Conservation (phyloP, 2,888 invertebrate genomes). For the Ochropleura leucogaster region DNA sequence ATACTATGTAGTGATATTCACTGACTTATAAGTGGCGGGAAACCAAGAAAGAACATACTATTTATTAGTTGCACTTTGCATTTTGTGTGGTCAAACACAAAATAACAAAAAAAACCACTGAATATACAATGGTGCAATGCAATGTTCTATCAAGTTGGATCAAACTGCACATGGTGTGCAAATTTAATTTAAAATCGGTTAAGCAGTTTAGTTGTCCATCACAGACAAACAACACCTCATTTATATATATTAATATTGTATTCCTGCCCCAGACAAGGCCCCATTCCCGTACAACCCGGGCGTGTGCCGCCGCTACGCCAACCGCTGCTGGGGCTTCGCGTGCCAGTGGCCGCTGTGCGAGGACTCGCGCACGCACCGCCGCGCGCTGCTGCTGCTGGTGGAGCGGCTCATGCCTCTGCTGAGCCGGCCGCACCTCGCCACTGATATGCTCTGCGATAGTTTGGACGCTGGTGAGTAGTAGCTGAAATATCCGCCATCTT, state of each 20-base stretch:
- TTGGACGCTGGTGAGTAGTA: constrained; percentile 93
- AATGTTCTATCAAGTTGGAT: no score
- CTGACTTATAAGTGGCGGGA: neutral
- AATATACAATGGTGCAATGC: no score
- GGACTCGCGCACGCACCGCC: constrained; percentile 92
- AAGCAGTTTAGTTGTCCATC: no score
- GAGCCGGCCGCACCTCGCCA: constrained; percentile 95
- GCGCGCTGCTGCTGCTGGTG: constrained; percentile 94
- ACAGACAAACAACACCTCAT: no score
- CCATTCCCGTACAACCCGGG: constrained; percentile 91
- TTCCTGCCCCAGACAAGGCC: constrained; percentile 73
- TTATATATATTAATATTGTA: no score
- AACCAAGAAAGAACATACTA: neutral
- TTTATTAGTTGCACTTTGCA: no score
- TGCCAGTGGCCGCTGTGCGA: constrained; percentile 93
- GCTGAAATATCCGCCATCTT: neutral
- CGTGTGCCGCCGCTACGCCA: constrained; percentile 90
- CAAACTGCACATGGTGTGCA: no score
- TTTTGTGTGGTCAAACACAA: no score
- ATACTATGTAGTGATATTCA: no score
- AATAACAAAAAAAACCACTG: no score
- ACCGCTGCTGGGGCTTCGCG: constrained; percentile 94
- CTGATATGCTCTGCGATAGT: constrained; percentile 97
- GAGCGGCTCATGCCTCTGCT: constrained; percentile 96
- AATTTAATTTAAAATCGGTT: no score